These are phyloP conservation scores for Caenorhabditis brenneri DNA, from an alignment of 1,140 invertebrate genomes.

Conservation along the genomic window DNA sequence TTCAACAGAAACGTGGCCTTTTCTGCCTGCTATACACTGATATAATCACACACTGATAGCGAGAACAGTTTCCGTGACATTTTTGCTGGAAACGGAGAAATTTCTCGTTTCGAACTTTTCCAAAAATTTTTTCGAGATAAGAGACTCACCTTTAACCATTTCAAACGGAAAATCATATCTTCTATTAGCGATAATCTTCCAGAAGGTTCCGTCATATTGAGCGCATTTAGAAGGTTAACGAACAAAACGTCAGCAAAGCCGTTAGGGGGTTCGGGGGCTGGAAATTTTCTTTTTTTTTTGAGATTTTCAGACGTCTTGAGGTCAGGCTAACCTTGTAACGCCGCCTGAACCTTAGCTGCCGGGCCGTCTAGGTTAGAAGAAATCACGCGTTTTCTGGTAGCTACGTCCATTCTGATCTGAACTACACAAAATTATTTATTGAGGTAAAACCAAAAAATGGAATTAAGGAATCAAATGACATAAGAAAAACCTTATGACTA, in stretches of 20 bases:
- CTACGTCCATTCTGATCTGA: background rate
- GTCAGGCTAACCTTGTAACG: background rate
- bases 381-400: background rate
- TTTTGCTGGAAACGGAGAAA: background rate
- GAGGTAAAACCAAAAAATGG: background rate
- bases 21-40: background rate
- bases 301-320: background rate
- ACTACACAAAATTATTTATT: background rate
- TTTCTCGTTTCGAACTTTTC: background rate
- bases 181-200: background rate
- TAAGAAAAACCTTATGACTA: background rate
- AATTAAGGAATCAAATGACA: background rate
- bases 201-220: background rate
- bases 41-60: background rate
- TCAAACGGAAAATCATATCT: background rate
- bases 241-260: background rate
- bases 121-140: background rate
- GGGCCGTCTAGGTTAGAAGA: background rate
- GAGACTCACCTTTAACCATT: slow-evolving; percentile 14
- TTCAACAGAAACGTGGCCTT: background rate
- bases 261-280: background rate
- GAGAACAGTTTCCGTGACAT: slow-evolving; percentile 16
- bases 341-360: background rate
- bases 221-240: background rate
- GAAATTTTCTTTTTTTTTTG: background rate